Evolutionary conservation across 2,113 vertebrate species (phyloP).

Genomic region (Gopherus evgoodei): DNA sequence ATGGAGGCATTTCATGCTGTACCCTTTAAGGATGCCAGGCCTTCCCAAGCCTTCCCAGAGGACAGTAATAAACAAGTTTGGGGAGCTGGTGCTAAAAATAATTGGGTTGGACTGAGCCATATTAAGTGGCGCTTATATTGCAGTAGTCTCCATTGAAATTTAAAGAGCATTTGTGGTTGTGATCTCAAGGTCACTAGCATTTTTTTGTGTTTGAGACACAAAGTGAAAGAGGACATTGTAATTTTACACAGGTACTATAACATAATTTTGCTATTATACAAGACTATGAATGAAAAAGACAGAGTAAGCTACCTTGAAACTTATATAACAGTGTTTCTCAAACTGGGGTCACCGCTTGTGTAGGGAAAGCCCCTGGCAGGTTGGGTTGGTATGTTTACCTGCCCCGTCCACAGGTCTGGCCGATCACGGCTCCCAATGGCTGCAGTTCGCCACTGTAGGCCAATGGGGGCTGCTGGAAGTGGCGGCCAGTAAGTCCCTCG

Average conservation of each 20-base stretch:
- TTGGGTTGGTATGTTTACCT: too few species aligned
- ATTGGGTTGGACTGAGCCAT: accelerated
- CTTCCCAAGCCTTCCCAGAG: too few species aligned
- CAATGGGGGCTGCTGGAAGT: too few species aligned
- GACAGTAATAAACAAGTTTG: not conserved
- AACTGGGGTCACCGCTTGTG: too few species aligned
- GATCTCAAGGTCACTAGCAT: not conserved
- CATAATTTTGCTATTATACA: not conserved
- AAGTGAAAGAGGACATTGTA: not conserved
- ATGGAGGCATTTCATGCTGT: not conserved
- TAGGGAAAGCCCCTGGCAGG: too few species aligned
- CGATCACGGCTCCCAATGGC: too few species aligned
- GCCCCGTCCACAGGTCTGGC: too few species aligned
- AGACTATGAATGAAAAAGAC: not conserved
- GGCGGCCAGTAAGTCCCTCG: too few species aligned
- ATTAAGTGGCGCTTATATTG: not conserved
- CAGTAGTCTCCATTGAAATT: not conserved
- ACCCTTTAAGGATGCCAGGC: accelerated
- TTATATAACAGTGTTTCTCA: not conserved
- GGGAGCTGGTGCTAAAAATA: not conserved
- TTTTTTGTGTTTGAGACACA: not conserved
- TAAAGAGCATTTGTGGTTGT: not conserved
- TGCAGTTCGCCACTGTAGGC: too few species aligned
- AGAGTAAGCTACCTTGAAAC: not conserved
- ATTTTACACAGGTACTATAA: not conserved